Percentiles rank a stretch among this genome's conserved stretches.
These are phyloP conservation scores for Triplophysa rosa DNA, from an alignment of 2,113 vertebrate genomes.

Conservation along the genomic window DNA sequence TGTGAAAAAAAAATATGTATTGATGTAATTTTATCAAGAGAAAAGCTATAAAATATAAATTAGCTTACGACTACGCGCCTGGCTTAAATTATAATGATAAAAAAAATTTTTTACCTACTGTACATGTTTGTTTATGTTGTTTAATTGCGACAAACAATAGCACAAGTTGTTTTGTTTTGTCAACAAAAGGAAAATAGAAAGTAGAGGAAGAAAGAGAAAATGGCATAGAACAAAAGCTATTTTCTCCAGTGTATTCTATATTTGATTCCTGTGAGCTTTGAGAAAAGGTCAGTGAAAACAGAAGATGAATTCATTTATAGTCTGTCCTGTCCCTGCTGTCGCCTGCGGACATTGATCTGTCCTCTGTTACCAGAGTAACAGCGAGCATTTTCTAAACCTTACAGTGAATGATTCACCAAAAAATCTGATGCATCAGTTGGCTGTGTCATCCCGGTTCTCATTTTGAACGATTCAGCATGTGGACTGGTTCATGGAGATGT, in stretches of 20 bases:
- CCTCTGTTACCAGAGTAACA: constrained; percentile 46
- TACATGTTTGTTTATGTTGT: constrained; percentile 41
- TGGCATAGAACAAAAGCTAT: constrained; percentile 51
- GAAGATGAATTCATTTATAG: constrained; percentile 54
- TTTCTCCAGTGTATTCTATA: constrained; percentile 67
- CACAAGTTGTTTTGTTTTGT: constrained; percentile 11
- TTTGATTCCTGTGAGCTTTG: constrained; percentile 62
- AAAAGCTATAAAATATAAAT: not conserved
- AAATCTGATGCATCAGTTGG: constrained; percentile 39
- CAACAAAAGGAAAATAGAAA: not conserved
- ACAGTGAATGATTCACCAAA: constrained; percentile 40
- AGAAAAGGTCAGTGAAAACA: constrained; percentile 56
- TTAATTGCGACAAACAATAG: constrained; percentile 20
- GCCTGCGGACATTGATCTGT: constrained; percentile 47
- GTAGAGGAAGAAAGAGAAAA: constrained; percentile 2
- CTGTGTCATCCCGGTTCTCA: constrained; percentile 42
- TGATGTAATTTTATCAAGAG: not conserved
- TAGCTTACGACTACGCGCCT: constrained; percentile 32
- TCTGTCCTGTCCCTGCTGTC: constrained; percentile 54
- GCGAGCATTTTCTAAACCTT: constrained; percentile 43
- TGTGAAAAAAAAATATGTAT: too few species aligned
- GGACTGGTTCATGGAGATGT: constrained; percentile 33
- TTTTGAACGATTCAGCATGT: constrained; percentile 37
- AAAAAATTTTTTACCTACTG: too few species aligned
- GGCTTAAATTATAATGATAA: not conserved